Percentiles rank a stretch among this genome's conserved stretches.
Conservation (phyloP, 2,888 invertebrate genomes). For the Rugalucina vietnamica region DNA sequence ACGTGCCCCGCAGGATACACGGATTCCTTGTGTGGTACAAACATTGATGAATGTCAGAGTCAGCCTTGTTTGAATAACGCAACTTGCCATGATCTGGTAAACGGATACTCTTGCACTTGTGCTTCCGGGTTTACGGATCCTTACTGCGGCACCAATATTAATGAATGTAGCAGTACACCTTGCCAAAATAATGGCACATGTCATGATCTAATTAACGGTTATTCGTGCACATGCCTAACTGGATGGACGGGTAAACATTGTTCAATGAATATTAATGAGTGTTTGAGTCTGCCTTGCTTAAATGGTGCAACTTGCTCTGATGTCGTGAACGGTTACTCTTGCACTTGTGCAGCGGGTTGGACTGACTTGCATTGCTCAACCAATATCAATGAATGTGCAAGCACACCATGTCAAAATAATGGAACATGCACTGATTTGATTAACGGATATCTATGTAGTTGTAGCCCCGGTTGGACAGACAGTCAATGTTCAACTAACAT, state of each 20-base stretch:
- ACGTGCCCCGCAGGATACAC: slow-evolving; percentile 42
- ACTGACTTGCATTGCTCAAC: neutral
- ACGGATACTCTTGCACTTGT: slow-evolving; percentile 44
- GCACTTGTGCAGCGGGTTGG: neutral
- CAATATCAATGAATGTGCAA: neutral
- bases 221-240: neutral
- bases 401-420: neutral
- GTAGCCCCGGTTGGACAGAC: slow-evolving; percentile 42
- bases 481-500: slow-evolving; percentile 38
- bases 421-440: neutral
- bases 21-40: slow-evolving; percentile 32
- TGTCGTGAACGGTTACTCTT: neutral
- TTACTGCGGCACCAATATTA: neutral
- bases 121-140: neutral
- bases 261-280: neutral
- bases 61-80: slow-evolving; percentile 39
- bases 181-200: neutral
- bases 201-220: neutral
- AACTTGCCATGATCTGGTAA: slow-evolving; percentile 45
- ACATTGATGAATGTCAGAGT: slow-evolving; percentile 45
- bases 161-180: neutral
- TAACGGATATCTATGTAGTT: slow-evolving; percentile 13
- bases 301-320: neutral
- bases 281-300: neutral
- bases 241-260: neutral